Conservation (phyloP, 2,888 invertebrate genomes). For the Dryobotodes eremita region DNA sequence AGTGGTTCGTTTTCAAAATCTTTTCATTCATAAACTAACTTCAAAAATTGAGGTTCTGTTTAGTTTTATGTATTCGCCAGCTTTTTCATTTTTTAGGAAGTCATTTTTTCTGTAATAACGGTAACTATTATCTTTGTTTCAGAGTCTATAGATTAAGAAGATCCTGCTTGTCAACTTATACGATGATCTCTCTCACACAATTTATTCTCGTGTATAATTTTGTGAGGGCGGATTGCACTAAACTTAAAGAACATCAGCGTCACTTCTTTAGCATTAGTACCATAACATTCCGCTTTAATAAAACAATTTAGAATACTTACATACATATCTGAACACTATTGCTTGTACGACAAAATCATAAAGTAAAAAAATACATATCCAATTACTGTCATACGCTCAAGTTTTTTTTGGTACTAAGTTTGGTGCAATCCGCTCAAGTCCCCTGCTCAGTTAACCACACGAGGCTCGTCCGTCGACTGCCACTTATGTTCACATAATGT, state of each 20-base stretch:
- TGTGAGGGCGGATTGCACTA: slow-evolving; percentile 57
- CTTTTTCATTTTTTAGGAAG: not conserved
- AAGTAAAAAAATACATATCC: slow-evolving; percentile 38
- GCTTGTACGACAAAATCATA: slow-evolving; percentile 11
- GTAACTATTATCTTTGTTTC: slow-evolving; percentile 58
- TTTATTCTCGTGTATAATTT: slow-evolving; percentile 57
- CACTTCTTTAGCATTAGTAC: slow-evolving; percentile 30
- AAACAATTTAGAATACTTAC: slow-evolving; percentile 29
- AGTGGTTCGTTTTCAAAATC: not conserved
- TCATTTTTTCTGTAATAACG: not conserved
- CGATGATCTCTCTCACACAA: slow-evolving; percentile 63
- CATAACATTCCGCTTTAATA: slow-evolving; percentile 41
- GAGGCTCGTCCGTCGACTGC: slow-evolving; percentile 62
- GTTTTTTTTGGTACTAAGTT: slow-evolving; percentile 29
- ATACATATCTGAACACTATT: slow-evolving; percentile 39
- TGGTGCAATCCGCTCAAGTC: slow-evolving; percentile 49
- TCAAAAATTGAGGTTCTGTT: not conserved
- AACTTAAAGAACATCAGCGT: slow-evolving; percentile 32
- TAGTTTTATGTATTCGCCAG: not conserved
- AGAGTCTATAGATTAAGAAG: slow-evolving; percentile 72
- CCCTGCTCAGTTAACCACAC: slow-evolving; percentile 60
- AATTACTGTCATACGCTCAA: slow-evolving; percentile 35
- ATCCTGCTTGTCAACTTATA: slow-evolving; percentile 48
- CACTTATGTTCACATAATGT: slow-evolving; percentile 43
- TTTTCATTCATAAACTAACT: not conserved